Conservation (phyloP, 1,140 invertebrate genomes). For the Plodia interpunctella region DNA sequence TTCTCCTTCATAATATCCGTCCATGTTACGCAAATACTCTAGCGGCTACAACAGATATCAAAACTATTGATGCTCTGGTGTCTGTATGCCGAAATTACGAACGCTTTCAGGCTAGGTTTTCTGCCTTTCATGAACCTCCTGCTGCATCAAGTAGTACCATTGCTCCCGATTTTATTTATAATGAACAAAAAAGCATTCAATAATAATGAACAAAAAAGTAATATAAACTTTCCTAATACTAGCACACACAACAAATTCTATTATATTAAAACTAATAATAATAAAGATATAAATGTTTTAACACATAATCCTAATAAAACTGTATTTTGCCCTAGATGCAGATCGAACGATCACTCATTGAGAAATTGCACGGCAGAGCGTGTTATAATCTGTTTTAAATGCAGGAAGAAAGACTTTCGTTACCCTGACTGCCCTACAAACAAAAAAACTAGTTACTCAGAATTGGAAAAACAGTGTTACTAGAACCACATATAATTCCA, state of each 20-base stretch:
- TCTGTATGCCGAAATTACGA: slow-evolving; percentile 24
- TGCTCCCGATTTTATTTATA: slow-evolving; percentile 27
- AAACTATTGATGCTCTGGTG: slow-evolving; percentile 16
- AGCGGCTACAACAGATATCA: slow-evolving; percentile 16
- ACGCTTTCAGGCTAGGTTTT: slow-evolving; percentile 19
- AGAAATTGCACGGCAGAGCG: slow-evolving; percentile 9
- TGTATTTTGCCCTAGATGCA: slow-evolving; percentile 18
- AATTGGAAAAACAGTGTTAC: slow-evolving; percentile 11
- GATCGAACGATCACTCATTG: slow-evolving; percentile 14
- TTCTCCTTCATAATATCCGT: slow-evolving; percentile 32
- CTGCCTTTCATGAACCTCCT: slow-evolving; percentile 21
- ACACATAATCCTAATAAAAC: background rate
- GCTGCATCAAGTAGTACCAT: slow-evolving; percentile 16
- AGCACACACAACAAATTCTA: background rate
- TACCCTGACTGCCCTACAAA: slow-evolving; percentile 17
- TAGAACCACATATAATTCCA: background rate
- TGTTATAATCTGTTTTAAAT: slow-evolving; percentile 29
- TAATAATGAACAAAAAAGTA: slow-evolving; percentile 10
- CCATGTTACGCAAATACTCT: slow-evolving; percentile 31
- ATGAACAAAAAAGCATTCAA: background rate
- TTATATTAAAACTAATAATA: background rate
- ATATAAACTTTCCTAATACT: background rate
- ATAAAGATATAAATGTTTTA: background rate
- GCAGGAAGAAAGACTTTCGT: slow-evolving; percentile 20
- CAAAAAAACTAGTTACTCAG: slow-evolving; percentile 28